Percentiles rank a stretch among this genome's conserved stretches.
These are phyloP conservation scores for Chaetura pelagica DNA, from an alignment of 2,113 vertebrate species.

Conservation along the genomic window DNA sequence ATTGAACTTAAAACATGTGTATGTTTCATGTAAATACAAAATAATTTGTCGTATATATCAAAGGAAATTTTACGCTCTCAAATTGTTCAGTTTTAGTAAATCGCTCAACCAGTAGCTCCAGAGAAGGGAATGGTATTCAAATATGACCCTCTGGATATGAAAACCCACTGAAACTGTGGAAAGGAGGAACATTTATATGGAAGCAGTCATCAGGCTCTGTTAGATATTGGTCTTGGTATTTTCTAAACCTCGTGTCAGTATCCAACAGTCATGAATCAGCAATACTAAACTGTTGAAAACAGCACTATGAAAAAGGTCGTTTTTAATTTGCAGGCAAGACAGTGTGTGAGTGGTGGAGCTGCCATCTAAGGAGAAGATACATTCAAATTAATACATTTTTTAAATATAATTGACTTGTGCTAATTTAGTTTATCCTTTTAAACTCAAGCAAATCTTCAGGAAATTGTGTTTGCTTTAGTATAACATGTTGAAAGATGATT, in stretches of 20 bases:
- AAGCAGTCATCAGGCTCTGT: not conserved
- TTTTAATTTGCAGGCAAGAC: not conserved
- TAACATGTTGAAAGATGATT: constrained; percentile 1
- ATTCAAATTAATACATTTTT: not conserved
- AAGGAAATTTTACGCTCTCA: not conserved
- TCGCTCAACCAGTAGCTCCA: not conserved
- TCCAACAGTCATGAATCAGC: not conserved
- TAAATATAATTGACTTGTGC: not conserved
- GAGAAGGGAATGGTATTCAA: not conserved
- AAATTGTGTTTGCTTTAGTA: constrained; percentile 20
- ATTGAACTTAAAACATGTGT: not conserved
- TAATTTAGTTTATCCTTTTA: not conserved
- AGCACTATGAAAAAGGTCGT: not conserved
- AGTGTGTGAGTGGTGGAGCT: not conserved
- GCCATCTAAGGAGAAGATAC: not conserved
- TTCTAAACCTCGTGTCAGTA: not conserved
- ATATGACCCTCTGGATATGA: not conserved
- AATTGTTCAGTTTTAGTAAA: not conserved
- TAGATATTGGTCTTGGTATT: not conserved
- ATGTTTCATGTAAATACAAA: not conserved
- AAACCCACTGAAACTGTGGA: not conserved
- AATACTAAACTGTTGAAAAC: not conserved
- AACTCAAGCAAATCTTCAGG: not conserved
- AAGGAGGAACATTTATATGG: not conserved
- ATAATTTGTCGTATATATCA: not conserved